These are phyloP conservation scores for Anarrhichthys ocellatus DNA, from an alignment of 2,113 vertebrate genomes.

Conservation along the genomic window DNA sequence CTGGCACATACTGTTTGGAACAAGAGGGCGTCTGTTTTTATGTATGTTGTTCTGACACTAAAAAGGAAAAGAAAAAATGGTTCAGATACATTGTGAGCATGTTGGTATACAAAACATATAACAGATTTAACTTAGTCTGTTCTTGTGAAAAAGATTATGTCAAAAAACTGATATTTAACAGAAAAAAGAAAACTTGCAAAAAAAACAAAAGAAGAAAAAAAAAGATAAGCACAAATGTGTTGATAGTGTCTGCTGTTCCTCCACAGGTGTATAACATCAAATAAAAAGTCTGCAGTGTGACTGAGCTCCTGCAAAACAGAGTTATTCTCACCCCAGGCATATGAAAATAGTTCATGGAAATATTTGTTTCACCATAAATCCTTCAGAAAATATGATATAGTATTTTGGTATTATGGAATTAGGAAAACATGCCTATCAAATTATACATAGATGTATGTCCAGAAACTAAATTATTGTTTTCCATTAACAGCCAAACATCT, in stretches of 20 bases:
- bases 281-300: constrained; percentile 61
- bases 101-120: constrained; percentile 81
- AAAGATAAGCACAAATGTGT: constrained; percentile 83
- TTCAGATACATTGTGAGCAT: constrained; percentile 83
- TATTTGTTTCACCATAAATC: not conserved
- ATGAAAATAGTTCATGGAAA: not conserved
- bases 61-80: constrained; percentile 65
- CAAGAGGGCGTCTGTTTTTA: constrained; percentile 68
- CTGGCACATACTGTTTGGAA: constrained; percentile 55
- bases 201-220: constrained; percentile 47
- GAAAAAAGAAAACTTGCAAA: constrained; percentile 58
- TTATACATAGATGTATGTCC: not conserved
- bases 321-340: constrained; percentile 59
- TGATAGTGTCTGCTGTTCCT: constrained; percentile 82
- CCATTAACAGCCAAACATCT: not conserved
- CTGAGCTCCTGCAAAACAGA: constrained; percentile 62
- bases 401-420: constrained; percentile 1
- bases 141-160: constrained; percentile 81
- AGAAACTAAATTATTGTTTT: constrained; percentile 15
- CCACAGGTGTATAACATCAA: constrained; percentile 77
- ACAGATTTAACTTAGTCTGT: constrained; percentile 81
- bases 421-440: constrained; percentile 11
- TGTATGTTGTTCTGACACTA: constrained; percentile 76
- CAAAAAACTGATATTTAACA: constrained; percentile 76
- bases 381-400: not conserved